Evolutionary conservation across 2,888 invertebrate genomes (phyloP).

Genomic region (Drosophila rubida): DNA sequence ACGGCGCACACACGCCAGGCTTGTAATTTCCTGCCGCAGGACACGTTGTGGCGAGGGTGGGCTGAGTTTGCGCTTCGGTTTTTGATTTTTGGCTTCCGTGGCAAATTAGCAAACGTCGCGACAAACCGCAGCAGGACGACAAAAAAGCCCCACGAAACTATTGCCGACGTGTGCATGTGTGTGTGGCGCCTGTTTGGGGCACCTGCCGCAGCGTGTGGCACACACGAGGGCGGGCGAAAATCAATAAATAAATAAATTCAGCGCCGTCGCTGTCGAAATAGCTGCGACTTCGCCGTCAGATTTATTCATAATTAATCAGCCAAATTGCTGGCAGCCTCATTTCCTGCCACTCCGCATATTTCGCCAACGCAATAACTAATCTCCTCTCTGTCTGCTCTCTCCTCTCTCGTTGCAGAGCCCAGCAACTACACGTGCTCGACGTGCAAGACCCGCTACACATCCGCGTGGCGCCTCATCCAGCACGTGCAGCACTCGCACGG

Average conservation of each 20-base stretch:
- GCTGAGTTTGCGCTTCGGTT: conserved; percentile 21
- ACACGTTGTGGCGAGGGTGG: conserved; percentile 34
- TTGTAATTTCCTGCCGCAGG: conserved; percentile 66
- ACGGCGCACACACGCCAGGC: no score
- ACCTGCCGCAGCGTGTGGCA: conserved; percentile 66
- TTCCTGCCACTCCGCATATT: conserved; percentile 57
- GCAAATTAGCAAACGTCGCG: conserved; percentile 78
- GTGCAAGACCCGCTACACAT: conserved; percentile 95
- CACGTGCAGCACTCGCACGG: conserved; percentile 98
- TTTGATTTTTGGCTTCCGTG: conserved; percentile 65
- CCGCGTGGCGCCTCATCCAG: conserved; percentile 98
- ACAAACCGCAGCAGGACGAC: conserved; percentile 64
- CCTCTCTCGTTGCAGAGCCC: conserved; percentile 90
- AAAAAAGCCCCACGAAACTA: conserved; percentile 51
- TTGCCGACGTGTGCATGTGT: conserved; percentile 44
- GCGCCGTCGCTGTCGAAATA: conserved; percentile 24
- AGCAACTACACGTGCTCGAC: conserved; percentile 97
- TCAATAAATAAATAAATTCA: conserved; percentile 73
- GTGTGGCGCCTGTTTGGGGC: conserved; percentile 63
- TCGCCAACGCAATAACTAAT: conserved; percentile 55
- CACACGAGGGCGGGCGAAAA: conserved; percentile 58
- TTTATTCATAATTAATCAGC: conserved; percentile 58
- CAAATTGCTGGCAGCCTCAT: conserved; percentile 59
- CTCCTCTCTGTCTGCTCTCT: conserved; percentile 13
- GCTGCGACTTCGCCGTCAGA: background rate